Percentiles rank a stretch among this genome's conserved stretches.
Conservation (phyloP, 2,797 vertebrate genomes). For the Erithacus rubecula region DNA sequence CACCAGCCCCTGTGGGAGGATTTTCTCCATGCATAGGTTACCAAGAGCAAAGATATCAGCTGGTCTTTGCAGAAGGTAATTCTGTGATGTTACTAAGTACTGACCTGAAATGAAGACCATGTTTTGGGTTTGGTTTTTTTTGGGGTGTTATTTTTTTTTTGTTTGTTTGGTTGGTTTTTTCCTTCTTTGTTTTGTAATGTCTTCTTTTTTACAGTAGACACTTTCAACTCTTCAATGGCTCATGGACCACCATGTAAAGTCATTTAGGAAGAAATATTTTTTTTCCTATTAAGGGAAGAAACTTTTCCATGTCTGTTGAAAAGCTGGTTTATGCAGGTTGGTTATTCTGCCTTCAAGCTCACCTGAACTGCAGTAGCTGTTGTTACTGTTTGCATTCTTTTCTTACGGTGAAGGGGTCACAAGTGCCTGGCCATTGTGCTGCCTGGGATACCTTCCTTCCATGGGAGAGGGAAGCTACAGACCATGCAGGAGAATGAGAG, state of each 20-base stretch:
- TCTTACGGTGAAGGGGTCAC: neutral
- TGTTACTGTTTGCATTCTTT: neutral
- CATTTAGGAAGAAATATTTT: neutral
- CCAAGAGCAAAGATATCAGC: neutral
- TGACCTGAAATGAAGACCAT: neutral
- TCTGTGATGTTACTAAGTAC: neutral
- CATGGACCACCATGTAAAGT: neutral
- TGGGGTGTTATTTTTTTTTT: too few species aligned
- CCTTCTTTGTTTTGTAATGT: neutral
- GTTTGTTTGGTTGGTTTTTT: too few species aligned
- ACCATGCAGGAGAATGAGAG: neutral
- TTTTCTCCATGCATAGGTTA: neutral
- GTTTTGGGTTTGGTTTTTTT: neutral
- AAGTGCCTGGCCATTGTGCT: neutral
- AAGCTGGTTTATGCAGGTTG: neutral
- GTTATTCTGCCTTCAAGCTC: neutral
- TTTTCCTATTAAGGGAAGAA: neutral
- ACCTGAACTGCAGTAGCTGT: neutral
- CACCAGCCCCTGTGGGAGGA: neutral
- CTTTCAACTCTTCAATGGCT: neutral
- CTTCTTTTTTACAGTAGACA: neutral
- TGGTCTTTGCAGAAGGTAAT: neutral
- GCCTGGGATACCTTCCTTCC: neutral
- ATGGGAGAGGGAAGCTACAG: neutral
- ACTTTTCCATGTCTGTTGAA: neutral